Percentiles rank a stretch among this genome's conserved stretches.
These are phyloP conservation scores for Nannobrachium achirus DNA, from an alignment of 2,113 vertebrate species.

Conservation along the genomic window DNA sequence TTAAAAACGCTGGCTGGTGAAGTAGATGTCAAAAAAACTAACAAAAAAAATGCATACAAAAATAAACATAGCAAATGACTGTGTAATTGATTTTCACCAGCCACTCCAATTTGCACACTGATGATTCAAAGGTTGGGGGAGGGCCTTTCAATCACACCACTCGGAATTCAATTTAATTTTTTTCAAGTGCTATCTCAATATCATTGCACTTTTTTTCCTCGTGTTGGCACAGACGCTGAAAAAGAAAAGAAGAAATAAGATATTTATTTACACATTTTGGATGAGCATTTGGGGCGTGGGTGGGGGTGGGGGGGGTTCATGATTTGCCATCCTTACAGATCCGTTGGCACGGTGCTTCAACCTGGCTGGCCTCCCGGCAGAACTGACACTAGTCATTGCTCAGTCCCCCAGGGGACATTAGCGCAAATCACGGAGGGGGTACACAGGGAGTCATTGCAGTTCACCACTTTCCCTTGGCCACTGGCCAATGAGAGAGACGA, in stretches of 20 bases:
- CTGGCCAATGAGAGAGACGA: slow-evolving; percentile 57
- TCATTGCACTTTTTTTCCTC: slow-evolving; percentile 37
- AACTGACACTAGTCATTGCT: slow-evolving; percentile 77
- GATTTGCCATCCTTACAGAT: slow-evolving; percentile 80
- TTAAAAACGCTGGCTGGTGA: no score
- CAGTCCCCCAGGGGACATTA: slow-evolving; percentile 74
- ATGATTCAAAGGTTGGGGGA: slow-evolving; percentile 49
- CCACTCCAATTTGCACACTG: slow-evolving; percentile 53
- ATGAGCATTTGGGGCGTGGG: slow-evolving; percentile 73
- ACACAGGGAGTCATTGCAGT: slow-evolving; percentile 64
- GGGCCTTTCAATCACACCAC: slow-evolving; percentile 48
- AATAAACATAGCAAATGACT: slow-evolving; percentile 53
- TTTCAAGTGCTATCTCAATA: slow-evolving; percentile 71
- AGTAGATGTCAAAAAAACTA: no score
- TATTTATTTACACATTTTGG: slow-evolving; percentile 27
- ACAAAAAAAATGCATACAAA: neutral
- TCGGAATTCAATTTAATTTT: slow-evolving; percentile 67
- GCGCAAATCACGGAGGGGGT: slow-evolving; percentile 72
- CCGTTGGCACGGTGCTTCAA: slow-evolving; percentile 77
- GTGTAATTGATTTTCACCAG: slow-evolving; percentile 48
- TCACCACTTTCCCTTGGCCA: slow-evolving; percentile 67
- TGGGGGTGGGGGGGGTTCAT: slow-evolving; percentile 67
- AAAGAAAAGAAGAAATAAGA: slow-evolving; percentile 37
- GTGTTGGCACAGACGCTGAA: slow-evolving; percentile 43
- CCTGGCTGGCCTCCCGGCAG: slow-evolving; percentile 72